Conservation (phyloP, 2,113 vertebrate genomes). For the Callipepla californica region DNA sequence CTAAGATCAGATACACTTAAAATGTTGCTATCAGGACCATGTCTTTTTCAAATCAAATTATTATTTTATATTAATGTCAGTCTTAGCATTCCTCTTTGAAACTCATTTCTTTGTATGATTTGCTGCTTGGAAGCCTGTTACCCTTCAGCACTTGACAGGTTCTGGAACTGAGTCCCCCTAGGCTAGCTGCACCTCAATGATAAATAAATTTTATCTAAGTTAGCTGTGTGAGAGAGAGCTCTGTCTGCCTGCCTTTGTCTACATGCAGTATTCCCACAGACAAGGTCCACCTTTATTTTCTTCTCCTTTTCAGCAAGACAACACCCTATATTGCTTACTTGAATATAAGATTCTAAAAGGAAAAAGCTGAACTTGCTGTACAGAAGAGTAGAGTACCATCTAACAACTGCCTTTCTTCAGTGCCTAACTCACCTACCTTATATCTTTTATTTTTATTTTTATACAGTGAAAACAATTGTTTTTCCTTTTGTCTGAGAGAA, state of each 20-base stretch:
- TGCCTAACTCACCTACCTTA: background rate
- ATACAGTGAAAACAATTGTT: background rate
- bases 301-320: background rate
- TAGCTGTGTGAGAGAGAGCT: background rate
- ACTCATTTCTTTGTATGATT: background rate
- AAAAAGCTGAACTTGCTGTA: background rate
- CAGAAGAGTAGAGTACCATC: background rate
- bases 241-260: background rate
- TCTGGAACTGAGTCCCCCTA: background rate
- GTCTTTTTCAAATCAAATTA: background rate
- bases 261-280: rapidly evolving
- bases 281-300: rapidly evolving
- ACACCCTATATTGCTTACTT: background rate
- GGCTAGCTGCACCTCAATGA: background rate
- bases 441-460: background rate
- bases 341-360: background rate
- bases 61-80: rapidly evolving
- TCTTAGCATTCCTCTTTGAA: background rate
- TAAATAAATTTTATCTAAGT: background rate
- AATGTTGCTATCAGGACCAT: background rate
- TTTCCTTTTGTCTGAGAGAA: background rate
- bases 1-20: background rate
- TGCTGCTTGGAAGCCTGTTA: background rate
- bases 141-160: background rate
- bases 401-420: background rate